Base-by-base conservation (phyloP, 1,140 invertebrate species). In the Monochamus saltuarius region DNA sequence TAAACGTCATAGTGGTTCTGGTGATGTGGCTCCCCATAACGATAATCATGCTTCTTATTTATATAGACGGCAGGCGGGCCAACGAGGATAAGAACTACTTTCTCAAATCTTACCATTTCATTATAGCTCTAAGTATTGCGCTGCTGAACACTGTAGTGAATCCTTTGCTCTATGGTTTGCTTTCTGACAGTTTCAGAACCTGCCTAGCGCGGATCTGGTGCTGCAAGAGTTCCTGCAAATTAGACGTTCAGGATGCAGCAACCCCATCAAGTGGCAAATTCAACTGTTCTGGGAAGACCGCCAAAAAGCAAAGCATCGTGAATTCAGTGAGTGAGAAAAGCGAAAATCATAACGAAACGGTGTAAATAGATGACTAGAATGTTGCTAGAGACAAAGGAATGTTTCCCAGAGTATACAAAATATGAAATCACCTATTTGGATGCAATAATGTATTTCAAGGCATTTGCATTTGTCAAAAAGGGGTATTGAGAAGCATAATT, bases 101-200 rank as follows among this genome's bases (percentile, higher is more conserved):
- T 59, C 57, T 84, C 4, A 65, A 76, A 14, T 82, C 81, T 1
- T 78, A 81, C 56, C 80, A 85, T 66, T 84, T 85, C 61, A 69
- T 85, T 8, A 79, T 78, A 74, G 73, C 84, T 4, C 76, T 88
- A 29, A 73, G 84, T 8, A 73, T 87, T 0, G 86, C 85, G 3
- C 83, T 88, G 53, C 74, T 87, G 11, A 90, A 89, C 70, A 88
- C 87, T 7, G 85, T 89, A 62, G 85, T 90, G 45, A 92, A 92
- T 78, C 90, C 90, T 1, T 75, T 92, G 11, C 81, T 92, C 11
- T 92, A 91, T 69, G 89, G 89, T 46, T 83, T 90, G 56, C 83
- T 90, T 67, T 89, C 88, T 6, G 88, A 88, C 58, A 89, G 87
- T 70, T 91, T 92, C 74, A 78, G 88, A 65, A 79, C 83, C 51